phyloP scores from a whole-genome alignment of 2,113 vertebrate species.

The Pantherophis guttatus region DNA sequence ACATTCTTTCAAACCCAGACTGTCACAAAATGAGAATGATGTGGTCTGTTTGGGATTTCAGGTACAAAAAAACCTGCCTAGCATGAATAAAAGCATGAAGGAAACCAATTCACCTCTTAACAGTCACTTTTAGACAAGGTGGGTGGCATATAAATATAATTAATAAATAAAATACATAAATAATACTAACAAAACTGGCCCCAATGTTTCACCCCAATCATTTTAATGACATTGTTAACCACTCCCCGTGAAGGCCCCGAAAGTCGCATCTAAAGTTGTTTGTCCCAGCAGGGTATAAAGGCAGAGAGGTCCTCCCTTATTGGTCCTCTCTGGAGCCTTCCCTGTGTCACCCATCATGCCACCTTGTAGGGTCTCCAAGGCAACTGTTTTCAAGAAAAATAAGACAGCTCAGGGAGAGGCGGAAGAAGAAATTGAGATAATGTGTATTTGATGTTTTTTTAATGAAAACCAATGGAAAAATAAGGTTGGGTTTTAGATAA shows the following conservation, averaged over 20 bases:
- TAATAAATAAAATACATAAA: background rate
- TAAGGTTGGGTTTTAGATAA: background rate
- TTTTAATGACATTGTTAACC: background rate
- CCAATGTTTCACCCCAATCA: background rate
- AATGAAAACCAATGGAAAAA: background rate
- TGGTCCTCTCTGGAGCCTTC: background rate
- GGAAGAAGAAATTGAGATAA: background rate
- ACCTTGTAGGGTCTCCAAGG: background rate
- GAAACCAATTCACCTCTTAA: background rate
- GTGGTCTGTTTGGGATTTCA: background rate
- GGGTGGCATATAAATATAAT: background rate
- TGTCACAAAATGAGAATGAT: background rate
- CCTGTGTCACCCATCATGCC: background rate
- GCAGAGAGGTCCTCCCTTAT: background rate
- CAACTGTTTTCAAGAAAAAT: background rate
- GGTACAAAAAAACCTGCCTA: background rate
- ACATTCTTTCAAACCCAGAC: background rate
- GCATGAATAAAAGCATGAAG: background rate
- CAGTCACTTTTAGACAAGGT: background rate
- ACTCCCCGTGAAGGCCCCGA: background rate
- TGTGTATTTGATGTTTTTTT: background rate
- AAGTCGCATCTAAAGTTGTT: background rate
- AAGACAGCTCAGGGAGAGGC: background rate
- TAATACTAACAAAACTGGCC: background rate
- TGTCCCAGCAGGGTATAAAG: background rate